Base-by-base conservation (phyloP, 2,888 invertebrate genomes). In the Matsumyia berberina region DNA sequence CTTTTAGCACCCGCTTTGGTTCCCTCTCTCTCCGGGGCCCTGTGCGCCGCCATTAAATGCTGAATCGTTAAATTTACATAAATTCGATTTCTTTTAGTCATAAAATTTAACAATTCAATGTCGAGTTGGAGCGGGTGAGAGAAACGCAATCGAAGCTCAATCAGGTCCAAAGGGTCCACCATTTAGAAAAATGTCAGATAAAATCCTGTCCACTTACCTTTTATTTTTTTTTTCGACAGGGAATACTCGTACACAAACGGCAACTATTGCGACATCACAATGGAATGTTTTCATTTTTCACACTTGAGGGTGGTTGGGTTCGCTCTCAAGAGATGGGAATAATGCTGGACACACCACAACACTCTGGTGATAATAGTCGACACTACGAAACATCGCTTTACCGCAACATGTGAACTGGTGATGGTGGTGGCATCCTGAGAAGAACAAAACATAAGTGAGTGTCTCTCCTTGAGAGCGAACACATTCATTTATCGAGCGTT, bases 31-130 rank as follows among this genome's bases (percentile, higher is more conserved):
- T 35, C 17, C 5, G 58, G n/a, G 4, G 12, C 12, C 4, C 29
- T 57, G 42, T 70, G 58, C 19, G n/a, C 19, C 12, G 4, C 29
- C 64, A 49, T 70, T 64, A 58, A 73, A 73, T 35, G 66, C 17
- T 35, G 51, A 70, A 66, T 17, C 81, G 81, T 81, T 77, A 77
- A 81, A 81, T 81, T 81, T 76, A 81, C 81, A 81, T 81, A 81
- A 77, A 81, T 81, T 81, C 81, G 81, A 81, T 81, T 77, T 77
- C 81, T 73, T 81, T 64, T 35, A n/a, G 51, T 49, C 81, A 64
- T 81, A 77, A 81, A 81, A 81, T 77, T 81, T 81, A 57, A 77
- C 77, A 77, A 77, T 81, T 76, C 58, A 64, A 81, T 81, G 69
- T 51, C 35, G 35, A 66, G 8, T 31, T n/a, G 53, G 29, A 57